Conservation (phyloP, 2,113 vertebrate species). For the Oceanodroma tethys region DNA sequence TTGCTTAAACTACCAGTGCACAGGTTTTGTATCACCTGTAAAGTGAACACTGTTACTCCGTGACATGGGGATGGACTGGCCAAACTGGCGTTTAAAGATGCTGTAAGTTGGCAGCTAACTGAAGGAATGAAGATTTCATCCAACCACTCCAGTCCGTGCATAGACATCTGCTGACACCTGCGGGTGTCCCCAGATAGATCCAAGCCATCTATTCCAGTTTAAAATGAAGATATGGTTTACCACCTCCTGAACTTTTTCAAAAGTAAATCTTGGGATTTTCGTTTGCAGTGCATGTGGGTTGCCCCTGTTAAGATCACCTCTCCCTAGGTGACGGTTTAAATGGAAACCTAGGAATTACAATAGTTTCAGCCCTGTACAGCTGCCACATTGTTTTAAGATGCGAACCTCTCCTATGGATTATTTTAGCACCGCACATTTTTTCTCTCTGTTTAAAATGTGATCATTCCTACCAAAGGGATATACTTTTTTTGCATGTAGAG, state of each 20-base stretch:
- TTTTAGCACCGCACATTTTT: neutral
- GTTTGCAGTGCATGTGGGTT: neutral
- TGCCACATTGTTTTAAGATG: neutral
- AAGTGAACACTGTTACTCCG: neutral
- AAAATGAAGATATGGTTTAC: neutral
- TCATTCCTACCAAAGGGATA: neutral
- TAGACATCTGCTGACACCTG: neutral
- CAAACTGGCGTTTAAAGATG: neutral
- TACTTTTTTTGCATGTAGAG: neutral
- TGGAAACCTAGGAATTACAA: neutral
- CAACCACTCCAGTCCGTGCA: fast-evolving
- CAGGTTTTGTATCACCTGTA: neutral
- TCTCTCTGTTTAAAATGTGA: neutral
- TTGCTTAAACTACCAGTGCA: neutral
- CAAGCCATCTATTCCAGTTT: neutral
- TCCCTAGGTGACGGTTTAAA: neutral
- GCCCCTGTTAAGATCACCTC: no score
- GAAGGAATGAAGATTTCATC: neutral
- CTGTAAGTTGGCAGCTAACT: neutral
- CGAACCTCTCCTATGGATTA: neutral
- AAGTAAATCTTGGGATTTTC: neutral
- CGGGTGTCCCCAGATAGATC: neutral
- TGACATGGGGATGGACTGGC: neutral
- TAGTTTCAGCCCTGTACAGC: neutral
- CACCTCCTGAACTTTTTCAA: neutral